Base-by-base conservation (phyloP, 2,888 invertebrate species). In the Polydrusus tereticollis region DNA sequence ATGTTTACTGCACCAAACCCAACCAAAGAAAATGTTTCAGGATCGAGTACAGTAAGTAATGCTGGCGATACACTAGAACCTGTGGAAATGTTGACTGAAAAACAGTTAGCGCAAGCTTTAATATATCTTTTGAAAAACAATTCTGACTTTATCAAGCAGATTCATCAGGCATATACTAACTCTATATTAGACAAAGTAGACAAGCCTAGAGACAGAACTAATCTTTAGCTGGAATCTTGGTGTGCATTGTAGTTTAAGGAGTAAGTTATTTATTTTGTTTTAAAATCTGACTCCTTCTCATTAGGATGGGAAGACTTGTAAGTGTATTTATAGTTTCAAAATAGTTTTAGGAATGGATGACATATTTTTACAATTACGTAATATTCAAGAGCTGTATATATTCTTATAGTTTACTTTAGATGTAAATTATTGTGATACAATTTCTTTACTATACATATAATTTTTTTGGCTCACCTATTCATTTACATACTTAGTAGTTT, bases 111-210 rank as follows among this genome's bases (percentile, higher is more conserved):
- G 36, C 96, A 97, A 87, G 96, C 97, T 26, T 91, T 97, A 82
- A 91, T 93, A 80, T 93, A 96, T 86, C 88, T 97, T 69, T 87
- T 97, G 69, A 93, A 94, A 87, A 93, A 93, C 85, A 96, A 97
- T 85, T 89, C 93, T 33, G 94, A 94, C 78, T 97, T 97, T 87
- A 91, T 96, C 36, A 92, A 92, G 82, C 95, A 94, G 85, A 87
- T 97, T 75, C 96, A 97, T 83, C 95, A 97, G 86, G 97, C 95
- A 65, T 97, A 97, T 84, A 92, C 96, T 16, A 94, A 95, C 86
- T 94, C 94, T 33, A 93, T 94, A 82, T 89, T 92, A 82, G 93
- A 93, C 74, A 84, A 80, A 71, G 81, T 82, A 4, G 82, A 82
- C 36, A 67, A 66, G 21, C 26, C 63, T 21, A 62, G 59, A 14